Evolutionary conservation across 2,888 invertebrate species (phyloP).

Genomic region (Podotricha telesiphe): DNA sequence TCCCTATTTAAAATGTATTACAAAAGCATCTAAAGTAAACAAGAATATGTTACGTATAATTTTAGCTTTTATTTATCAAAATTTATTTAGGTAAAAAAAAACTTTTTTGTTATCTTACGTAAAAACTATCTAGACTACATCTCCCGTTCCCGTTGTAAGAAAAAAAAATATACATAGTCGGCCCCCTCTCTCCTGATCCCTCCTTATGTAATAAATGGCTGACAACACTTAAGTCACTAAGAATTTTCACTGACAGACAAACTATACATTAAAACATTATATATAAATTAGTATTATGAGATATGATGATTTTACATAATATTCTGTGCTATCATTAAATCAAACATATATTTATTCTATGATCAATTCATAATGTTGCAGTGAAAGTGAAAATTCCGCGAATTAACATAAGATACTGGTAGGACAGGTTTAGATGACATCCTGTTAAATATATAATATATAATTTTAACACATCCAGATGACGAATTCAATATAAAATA

Average conservation of each 20-base stretch:
- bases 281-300: conserved; percentile 5
- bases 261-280: neutral
- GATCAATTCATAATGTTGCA: conserved; percentile 42
- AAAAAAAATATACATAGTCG: neutral
- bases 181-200: too few relatives aligned
- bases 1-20: too few relatives aligned
- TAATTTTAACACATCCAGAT: conserved; percentile 31
- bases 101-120: too few relatives aligned
- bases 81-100: too few relatives aligned
- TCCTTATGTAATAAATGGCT: too few relatives aligned
- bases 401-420: conserved; percentile 47
- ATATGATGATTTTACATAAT: conserved; percentile 17
- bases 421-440: conserved; percentile 45
- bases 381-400: conserved; percentile 52
- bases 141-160: too few relatives aligned
- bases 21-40: too few relatives aligned
- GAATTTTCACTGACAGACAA: neutral
- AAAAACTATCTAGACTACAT: too few relatives aligned
- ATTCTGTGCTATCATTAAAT: conserved; percentile 24
- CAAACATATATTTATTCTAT: conserved; percentile 36
- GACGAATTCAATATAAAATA: neutral
- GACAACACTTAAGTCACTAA: too few relatives aligned
- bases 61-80: too few relatives aligned
- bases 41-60: too few relatives aligned
- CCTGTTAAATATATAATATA: conserved; percentile 39